These are phyloP conservation scores for Apamea sordens DNA, from an alignment of 2,888 invertebrate genomes.

Conservation along the genomic window DNA sequence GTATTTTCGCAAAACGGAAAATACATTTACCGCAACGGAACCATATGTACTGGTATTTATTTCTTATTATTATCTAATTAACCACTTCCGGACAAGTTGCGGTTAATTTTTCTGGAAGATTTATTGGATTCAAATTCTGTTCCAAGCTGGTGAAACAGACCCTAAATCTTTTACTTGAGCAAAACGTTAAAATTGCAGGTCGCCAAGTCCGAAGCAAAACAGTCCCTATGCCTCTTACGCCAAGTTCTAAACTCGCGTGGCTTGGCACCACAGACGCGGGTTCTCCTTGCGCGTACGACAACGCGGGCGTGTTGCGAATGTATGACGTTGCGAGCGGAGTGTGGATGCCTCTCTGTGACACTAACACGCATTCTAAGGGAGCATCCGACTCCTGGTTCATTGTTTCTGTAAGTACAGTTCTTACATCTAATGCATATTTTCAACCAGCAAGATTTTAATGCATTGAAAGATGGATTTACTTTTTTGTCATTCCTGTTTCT, in stretches of 20 bases:
- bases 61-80: background rate
- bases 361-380: constrained; percentile 90
- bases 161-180: background rate
- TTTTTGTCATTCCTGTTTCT: background rate
- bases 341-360: constrained; percentile 96
- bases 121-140: background rate
- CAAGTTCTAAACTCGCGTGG: constrained; percentile 93
- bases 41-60: background rate
- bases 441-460: background rate
- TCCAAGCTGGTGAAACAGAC: background rate
- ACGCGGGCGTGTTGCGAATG: constrained; percentile 93
- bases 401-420: constrained; percentile 88
- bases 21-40: background rate
- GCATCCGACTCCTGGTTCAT: constrained; percentile 87
- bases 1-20: background rate
- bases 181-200: constrained; percentile 70
- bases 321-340: constrained; percentile 92
- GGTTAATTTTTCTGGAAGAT: background rate
- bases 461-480: background rate
- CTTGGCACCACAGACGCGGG: constrained; percentile 95
- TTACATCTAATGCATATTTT: background rate
- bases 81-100: background rate
- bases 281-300: constrained; percentile 94
- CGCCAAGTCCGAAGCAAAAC: constrained; percentile 85
- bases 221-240: constrained; percentile 92